Conservation (phyloP, 2,797 vertebrate genomes). For the Pterois miles region DNA sequence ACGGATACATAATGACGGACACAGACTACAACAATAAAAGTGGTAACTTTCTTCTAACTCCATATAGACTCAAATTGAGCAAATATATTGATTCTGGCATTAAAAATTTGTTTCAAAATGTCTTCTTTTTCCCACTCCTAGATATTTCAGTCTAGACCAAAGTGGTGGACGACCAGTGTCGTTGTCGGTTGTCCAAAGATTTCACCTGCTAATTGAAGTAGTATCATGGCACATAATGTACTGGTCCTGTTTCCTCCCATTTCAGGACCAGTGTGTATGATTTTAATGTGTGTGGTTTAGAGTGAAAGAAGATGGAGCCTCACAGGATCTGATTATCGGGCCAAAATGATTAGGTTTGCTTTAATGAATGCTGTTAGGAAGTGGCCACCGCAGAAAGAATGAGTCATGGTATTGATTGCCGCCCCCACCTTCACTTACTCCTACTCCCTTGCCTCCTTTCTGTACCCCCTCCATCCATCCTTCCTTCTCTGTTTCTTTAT, state of each 20-base stretch:
- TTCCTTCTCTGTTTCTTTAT: background rate
- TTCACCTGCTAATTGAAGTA: background rate
- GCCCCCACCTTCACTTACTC: constrained; percentile 30
- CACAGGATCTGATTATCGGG: constrained; percentile 72
- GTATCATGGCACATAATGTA: background rate
- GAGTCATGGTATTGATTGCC: constrained; percentile 84
- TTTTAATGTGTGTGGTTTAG: constrained; percentile 22
- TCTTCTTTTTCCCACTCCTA: too few species aligned
- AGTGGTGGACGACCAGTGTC: too few species aligned
- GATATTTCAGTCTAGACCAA: too few species aligned
- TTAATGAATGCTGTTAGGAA: constrained; percentile 83
- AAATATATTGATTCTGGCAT: too few species aligned
- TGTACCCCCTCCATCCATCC: background rate
- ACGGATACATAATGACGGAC: too few species aligned
- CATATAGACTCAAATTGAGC: too few species aligned
- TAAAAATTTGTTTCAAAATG: too few species aligned
- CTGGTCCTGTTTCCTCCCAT: constrained; percentile 27
- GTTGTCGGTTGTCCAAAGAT: background rate
- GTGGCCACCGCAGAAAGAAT: constrained; percentile 80
- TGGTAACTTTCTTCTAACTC: too few species aligned
- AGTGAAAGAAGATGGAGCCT: constrained; percentile 60
- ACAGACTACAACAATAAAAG: too few species aligned
- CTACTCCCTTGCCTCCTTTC: background rate
- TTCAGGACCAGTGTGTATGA: constrained; percentile 18
- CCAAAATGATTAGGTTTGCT: constrained; percentile 82